A percentile compares a stretch with the other conserved stretches of the same genome.
Conservation (phyloP, 1,140 invertebrate genomes). For the Ericerus pela region DNA sequence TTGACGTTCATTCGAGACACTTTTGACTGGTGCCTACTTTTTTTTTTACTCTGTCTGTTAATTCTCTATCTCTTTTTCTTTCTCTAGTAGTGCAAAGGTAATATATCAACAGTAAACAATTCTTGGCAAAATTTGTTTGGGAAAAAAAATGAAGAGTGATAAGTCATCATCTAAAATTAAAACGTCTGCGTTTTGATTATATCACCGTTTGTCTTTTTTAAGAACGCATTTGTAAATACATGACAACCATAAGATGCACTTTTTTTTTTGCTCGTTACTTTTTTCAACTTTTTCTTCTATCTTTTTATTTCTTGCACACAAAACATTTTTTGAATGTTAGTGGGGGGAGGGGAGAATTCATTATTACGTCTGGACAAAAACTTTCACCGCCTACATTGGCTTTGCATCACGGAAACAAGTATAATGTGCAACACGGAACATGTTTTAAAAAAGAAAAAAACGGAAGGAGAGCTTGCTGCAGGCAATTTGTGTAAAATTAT, state of each 20-base stretch:
- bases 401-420: no score
- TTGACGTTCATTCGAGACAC: no score
- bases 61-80: no score
- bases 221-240: neutral
- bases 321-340: neutral
- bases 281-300: neutral
- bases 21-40: no score
- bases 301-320: neutral
- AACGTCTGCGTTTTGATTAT: neutral
- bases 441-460: no score
- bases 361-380: neutral
- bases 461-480: no score
- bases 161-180: conserved; percentile 3
- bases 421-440: no score
- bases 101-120: neutral
- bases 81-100: no score
- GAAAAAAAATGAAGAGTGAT: neutral
- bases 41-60: no score
- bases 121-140: conserved; percentile 7
- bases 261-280: no score
- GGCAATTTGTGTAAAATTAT: no score
- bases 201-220: neutral
- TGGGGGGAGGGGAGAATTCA: no score
- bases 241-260: neutral
- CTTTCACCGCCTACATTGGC: neutral